Base-by-base conservation (phyloP, 1,140 invertebrate species). In the Papilio polytes region DNA sequence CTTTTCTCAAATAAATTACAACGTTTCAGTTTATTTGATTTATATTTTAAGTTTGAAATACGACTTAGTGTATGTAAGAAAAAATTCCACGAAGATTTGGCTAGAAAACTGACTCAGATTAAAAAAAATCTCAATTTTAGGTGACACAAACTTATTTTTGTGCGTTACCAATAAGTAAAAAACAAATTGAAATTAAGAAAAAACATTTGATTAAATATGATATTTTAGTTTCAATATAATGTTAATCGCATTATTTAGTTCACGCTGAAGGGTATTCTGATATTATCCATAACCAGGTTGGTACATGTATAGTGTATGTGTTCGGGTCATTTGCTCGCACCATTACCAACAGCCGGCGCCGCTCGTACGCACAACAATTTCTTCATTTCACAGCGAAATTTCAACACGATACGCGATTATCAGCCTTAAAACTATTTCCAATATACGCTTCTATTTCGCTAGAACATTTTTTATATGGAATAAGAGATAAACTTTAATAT, bases 251-350 rank as follows among this genome's bases (percentile, higher is more conserved):
- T n/a, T 22, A 31, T 51, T 74, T 74, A 74, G 44, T 74, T 36
- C 48, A 74, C 22, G 22, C 12, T 18, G n/a, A 48, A 74, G 13
- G 46, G 20, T 51, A 74, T 22, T 46, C 12, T 51, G 26, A 41
- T 41, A 78, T 78, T 77, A 53, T 36, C 51, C 76, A 59, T 78
- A 78, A 78, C 56, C 51, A 56, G 82, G 26, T 78, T 78, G 51
- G 20, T 80, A 81, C 82, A 84, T 90, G 85, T 87, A 86, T 87
- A 82, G 83, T 85, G 81, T 81, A 79, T 83, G 83, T 85, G 81
- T 82, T 77, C 83, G 87, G 87, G 85, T 91, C 91, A 91, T 90
- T 92, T 89, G 85, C 82, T 78, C 81, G 84, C 87, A 78, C 89
- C 89, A 85, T 92, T 90, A 87, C 85, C 83, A 83, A 76, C 88